These are phyloP conservation scores for Bujurquina vittata DNA, from an alignment of 2,113 vertebrate species.

Conservation along the genomic window DNA sequence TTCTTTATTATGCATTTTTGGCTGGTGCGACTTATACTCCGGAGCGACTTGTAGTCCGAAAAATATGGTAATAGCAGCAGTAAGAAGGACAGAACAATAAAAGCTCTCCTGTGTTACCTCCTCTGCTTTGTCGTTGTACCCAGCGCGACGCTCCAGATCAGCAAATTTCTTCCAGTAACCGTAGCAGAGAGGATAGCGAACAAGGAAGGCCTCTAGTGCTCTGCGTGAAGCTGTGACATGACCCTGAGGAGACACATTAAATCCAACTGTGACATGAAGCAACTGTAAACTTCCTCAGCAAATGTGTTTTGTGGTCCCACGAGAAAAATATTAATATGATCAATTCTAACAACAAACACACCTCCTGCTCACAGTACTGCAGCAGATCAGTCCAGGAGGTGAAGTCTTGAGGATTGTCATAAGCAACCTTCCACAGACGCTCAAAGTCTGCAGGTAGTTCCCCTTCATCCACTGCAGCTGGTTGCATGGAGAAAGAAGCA, in stretches of 20 bases:
- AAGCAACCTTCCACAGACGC: slow-evolving; percentile 78
- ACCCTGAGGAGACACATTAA: slow-evolving; percentile 69
- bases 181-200: slow-evolving; percentile 86
- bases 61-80: not conserved
- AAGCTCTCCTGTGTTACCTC: slow-evolving; percentile 72
- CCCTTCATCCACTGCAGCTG: slow-evolving; percentile 59
- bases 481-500: slow-evolving; percentile 35
- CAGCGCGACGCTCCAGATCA: slow-evolving; percentile 83
- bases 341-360: slow-evolving; percentile 38
- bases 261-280: not conserved
- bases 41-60: too few species aligned
- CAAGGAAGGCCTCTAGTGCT: slow-evolving; percentile 83
- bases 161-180: slow-evolving; percentile 91
- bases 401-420: slow-evolving; percentile 83
- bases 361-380: slow-evolving; percentile 88
- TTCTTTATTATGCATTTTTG: too few species aligned
- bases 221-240: slow-evolving; percentile 78
- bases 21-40: too few species aligned
- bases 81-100: not conserved
- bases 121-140: slow-evolving; percentile 74
- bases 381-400: slow-evolving; percentile 85
- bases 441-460: slow-evolving; percentile 82
- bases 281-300: not conserved
- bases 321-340: not conserved
- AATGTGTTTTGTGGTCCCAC: not conserved